Evolutionary conservation across 2,888 invertebrate species (phyloP), one percentile per base, ranked within the genome.

Genomic region (Lampropteryx suffumata): DNA sequence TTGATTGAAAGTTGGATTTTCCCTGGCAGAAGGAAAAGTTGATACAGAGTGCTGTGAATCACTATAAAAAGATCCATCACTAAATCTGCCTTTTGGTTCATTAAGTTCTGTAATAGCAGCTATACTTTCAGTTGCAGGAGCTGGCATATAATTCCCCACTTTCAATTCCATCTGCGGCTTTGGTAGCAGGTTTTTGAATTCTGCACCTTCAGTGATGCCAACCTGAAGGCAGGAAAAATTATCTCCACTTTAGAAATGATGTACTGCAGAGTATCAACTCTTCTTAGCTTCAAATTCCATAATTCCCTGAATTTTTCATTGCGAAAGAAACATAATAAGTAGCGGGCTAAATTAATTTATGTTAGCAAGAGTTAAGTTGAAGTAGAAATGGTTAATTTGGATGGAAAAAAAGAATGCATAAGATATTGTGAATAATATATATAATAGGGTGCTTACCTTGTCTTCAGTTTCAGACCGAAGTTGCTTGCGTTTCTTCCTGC

Each of bases 191-290:
- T 78, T 87, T 83, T 84, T 85, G 82, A 76, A 78, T 78, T 81
- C 83, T 76, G 88, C 87, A 82, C 84, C 89, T 85, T 89, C 89
- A 87, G 87, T 88, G 88, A 86, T 86, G 88, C 89, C 90, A 83
- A 90, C 90, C 90, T 90, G 90, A 88, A 89, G 90, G 87, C 89
- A 90, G 89, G 89, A 90, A 90, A 90, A 90, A 90, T 90, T 74
- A 88, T 88, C 90, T 89, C 88, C 90, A 89, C 86, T 89, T 90
- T 90, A 90, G 68, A 85, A 84, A 87, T 83, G 76, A 86, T 88
- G 88, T 83, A 87, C 84, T 84, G 78, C 65, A 76, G 69, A 79
- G 80, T 71, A 83, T 82, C 79, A 77, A 81, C 63, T 86, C 89
- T 89, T 89, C 89, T 76, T 79, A 82, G 87, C 86, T 86, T 83